Base-by-base conservation (phyloP, 1,140 invertebrate species). In the Antheraea pernyi region DNA sequence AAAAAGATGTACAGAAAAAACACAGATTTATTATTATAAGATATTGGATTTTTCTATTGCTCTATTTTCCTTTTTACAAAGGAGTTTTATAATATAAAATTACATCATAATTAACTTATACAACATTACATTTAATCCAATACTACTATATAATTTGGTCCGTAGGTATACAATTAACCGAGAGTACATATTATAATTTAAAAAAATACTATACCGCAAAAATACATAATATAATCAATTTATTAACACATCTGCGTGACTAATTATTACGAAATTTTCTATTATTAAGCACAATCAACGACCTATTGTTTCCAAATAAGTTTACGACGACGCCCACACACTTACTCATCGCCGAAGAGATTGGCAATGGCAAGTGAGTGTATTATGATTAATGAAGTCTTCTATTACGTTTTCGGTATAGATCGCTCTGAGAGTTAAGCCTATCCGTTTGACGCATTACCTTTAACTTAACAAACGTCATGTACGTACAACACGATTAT, bases 271-370 rank as follows among this genome's bases (percentile, higher is more conserved):
- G 22, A 30, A 36, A 22, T 30, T 61, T 60, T 42, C 61, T 36
- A 69, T 65, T 71, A 65, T 68, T 70, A 67, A 59, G 62, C 30
- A 78, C 70, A 83, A 83, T 81, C 74, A 78, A 69, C 67, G 67
- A 76, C 39, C 71, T 77, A 84, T 87, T 87, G 83, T 87, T 88
- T 80, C 71, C 69, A 66, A 78, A 72, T 70, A 70, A 72, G 79
- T 83, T 81, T 77, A 73, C 72, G 75, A 72, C 73, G 75, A 73
- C 79, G 71, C 81, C 84, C 75, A 85, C 83, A 75, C 64, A 65
- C 58, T 73, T 73, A 68, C 79, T 30, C 78, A 79, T 78, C 79
- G 68, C 60, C 53, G 73, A 79, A 61, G 19, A 70, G 69, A 79
- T 77, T 79, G 79, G 59, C 59, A 81, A 82, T 80, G 76, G 77